phyloP scores from a whole-genome alignment of 2,797 vertebrate species.

The Aulostomus chinensis region DNA sequence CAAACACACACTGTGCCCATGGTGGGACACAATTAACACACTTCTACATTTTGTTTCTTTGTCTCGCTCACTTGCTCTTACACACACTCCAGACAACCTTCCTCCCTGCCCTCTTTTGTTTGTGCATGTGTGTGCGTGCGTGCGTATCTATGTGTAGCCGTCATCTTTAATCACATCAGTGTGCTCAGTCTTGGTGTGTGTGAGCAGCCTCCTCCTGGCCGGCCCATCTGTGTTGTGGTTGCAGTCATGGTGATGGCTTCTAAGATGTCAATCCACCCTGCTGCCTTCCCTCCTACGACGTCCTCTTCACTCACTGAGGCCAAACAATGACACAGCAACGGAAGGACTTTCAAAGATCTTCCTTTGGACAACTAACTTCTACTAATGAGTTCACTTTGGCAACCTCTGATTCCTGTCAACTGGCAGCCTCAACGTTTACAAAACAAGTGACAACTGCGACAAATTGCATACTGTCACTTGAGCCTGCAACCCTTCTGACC shows the following conservation, averaged over 20 bases:
- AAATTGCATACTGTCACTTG: slow-evolving; percentile 11
- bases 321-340: slow-evolving; percentile 43
- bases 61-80: slow-evolving; percentile 5
- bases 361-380: slow-evolving; percentile 5
- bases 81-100: slow-evolving; percentile 10
- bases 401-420: slow-evolving; percentile 9
- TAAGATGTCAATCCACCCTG: slow-evolving; percentile 46
- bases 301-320: slow-evolving; percentile 63
- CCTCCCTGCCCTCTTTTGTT: slow-evolving; percentile 30
- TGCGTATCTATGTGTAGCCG: slow-evolving; percentile 26
- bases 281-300: slow-evolving; percentile 18
- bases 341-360: slow-evolving; percentile 4
- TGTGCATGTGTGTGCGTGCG: too few relatives aligned
- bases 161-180: slow-evolving; percentile 66
- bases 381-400: slow-evolving; percentile 18
- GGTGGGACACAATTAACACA: slow-evolving; percentile 65
- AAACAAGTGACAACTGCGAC: neutral
- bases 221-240: slow-evolving; percentile 69
- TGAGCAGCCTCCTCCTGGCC: slow-evolving; percentile 63
- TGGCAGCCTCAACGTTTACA: neutral
- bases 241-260: slow-evolving; percentile 53
- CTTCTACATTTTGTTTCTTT: slow-evolving; percentile 34
- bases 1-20: slow-evolving; percentile 36
- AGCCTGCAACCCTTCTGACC: slow-evolving; percentile 5
- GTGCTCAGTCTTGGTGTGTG: slow-evolving; percentile 59